Evolutionary conservation across 2,113 vertebrate species (phyloP).

Genomic region (Triplophysa dalaica): DNA sequence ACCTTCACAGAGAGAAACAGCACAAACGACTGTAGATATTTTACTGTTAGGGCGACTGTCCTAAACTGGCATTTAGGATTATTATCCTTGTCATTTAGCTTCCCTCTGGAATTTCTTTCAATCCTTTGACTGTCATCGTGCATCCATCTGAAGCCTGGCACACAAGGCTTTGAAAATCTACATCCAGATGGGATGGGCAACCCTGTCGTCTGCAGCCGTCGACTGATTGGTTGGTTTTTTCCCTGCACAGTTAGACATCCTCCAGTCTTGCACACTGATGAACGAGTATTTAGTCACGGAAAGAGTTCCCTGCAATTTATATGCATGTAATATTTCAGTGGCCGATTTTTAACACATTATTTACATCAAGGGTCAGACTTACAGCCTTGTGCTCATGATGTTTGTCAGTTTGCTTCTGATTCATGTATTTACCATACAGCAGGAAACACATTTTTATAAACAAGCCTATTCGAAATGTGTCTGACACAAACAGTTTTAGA

Average conservation of each 20-base stretch:
- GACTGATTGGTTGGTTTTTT: neutral
- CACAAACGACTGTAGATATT: constrained; percentile 14
- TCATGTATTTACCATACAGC: no score
- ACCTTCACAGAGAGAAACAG: constrained; percentile 41
- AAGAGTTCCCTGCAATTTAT: neutral
- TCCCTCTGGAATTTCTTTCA: constrained; percentile 42
- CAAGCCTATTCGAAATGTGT: no score
- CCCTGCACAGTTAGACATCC: neutral
- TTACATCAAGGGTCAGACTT: constrained; percentile 22
- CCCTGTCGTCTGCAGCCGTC: neutral
- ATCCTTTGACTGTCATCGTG: constrained; percentile 56
- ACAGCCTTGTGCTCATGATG: constrained; percentile 49
- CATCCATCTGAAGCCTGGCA: constrained; percentile 47
- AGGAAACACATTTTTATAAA: no score
- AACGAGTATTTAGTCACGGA: neutral
- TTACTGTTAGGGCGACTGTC: constrained; percentile 23
- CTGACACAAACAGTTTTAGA: no score
- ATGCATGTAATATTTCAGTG: neutral
- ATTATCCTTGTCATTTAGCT: constrained; percentile 56
- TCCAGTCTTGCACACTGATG: neutral
- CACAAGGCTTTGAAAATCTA: constrained; percentile 34
- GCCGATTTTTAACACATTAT: neutral
- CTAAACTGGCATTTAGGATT: constrained; percentile 44
- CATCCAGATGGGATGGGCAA: constrained; percentile 5
- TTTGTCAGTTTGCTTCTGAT: constrained; percentile 14